Percentiles rank a stretch among this genome's conserved stretches.
Evolutionary conservation across 1,140 invertebrate species (phyloP).

Genomic region (Drosophila tsacasi): DNA sequence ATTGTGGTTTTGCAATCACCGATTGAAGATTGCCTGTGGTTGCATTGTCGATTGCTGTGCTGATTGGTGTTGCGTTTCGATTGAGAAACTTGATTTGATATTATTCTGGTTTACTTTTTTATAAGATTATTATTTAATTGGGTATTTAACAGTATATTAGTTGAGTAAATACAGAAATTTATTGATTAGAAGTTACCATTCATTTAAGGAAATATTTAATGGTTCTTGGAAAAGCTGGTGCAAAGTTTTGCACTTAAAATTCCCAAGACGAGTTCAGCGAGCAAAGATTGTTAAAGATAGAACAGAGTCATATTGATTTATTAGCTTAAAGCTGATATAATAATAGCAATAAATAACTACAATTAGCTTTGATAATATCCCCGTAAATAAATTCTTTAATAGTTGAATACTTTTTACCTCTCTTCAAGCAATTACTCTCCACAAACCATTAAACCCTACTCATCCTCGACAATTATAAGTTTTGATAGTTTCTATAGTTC

Average conservation of each 20-base stretch:
- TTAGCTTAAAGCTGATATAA: not conserved
- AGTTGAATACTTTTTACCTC: not conserved
- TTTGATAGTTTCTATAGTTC: conserved; percentile 6
- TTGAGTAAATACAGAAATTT: no score
- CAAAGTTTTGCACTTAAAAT: not conserved
- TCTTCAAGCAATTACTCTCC: not conserved
- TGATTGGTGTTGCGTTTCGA: conserved; percentile 4
- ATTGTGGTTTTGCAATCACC: conserved; percentile 24
- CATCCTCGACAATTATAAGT: not conserved
- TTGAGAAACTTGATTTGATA: not conserved
- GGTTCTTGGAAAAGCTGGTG: not conserved
- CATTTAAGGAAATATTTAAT: not conserved
- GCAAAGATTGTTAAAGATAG: no score
- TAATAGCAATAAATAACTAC: not conserved
- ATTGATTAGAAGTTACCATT: not conserved
- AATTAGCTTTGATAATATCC: not conserved
- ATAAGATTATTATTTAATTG: not conserved
- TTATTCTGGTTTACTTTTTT: not conserved
- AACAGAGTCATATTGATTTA: not conserved
- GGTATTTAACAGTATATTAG: no score
- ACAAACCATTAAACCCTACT: not conserved
- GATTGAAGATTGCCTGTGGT: conserved; percentile 15
- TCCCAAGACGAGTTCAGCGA: not conserved
- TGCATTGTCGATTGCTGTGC: not conserved
- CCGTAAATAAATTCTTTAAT: not conserved